Conservation (phyloP, 2,113 vertebrate species). For the Strix aluco region DNA sequence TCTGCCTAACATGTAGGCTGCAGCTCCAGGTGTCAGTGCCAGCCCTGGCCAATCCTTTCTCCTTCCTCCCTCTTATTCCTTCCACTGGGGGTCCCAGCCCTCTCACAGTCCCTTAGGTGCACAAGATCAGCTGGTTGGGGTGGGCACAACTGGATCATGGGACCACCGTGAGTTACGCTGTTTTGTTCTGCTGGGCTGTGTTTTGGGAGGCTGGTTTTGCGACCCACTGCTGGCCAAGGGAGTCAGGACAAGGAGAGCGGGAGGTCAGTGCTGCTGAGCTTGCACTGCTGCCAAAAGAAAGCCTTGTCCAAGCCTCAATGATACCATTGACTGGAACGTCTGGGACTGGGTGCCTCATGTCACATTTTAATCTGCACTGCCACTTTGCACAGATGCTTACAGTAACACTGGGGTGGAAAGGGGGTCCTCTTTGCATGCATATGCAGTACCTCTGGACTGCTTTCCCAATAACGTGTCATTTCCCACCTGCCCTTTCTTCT, state of each 20-base stretch:
- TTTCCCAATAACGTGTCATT: background rate
- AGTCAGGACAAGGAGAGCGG: background rate
- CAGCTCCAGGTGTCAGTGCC: background rate
- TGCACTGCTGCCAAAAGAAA: background rate
- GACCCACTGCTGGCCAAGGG: background rate
- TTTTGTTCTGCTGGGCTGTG: background rate
- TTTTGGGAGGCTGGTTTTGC: background rate
- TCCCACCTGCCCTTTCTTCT: background rate
- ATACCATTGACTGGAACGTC: no score
- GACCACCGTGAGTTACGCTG: background rate
- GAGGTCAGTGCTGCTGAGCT: background rate
- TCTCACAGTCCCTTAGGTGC: background rate
- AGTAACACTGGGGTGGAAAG: background rate
- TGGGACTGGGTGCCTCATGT: background rate
- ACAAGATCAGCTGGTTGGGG: background rate
- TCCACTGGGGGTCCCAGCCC: background rate
- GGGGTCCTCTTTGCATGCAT: background rate
- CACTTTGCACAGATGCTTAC: background rate
- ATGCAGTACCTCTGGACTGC: rapidly evolving
- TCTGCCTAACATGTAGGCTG: background rate
- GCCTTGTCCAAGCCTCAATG: no score
- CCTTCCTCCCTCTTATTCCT: background rate
- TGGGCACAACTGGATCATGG: background rate
- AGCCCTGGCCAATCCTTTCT: background rate
- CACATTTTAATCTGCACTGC: background rate